A percentile compares a stretch with the other conserved stretches of the same genome.
Evolutionary conservation across 2,113 vertebrate species (phyloP).

Genomic region (Labeo catla): DNA sequence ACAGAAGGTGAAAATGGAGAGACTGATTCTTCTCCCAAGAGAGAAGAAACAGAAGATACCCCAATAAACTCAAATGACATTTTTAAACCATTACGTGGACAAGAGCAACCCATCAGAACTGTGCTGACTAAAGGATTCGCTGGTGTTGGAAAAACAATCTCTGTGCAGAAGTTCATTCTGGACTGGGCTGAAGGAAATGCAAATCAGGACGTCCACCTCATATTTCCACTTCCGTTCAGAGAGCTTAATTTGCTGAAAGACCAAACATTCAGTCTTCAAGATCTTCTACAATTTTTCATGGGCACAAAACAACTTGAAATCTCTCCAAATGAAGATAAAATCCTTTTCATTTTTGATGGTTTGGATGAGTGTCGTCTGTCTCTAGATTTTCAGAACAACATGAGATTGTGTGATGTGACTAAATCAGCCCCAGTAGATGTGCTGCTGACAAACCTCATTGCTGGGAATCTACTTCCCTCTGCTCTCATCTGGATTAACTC

Average conservation of each 20-base stretch:
- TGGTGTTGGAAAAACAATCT: too few relatives aligned
- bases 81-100: background rate
- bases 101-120: background rate
- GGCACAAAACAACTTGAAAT: background rate
- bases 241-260: background rate
- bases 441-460: background rate
- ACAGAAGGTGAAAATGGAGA: too few relatives aligned
- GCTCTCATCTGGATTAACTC: too few relatives aligned
- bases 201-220: too few relatives aligned
- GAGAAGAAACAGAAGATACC: background rate
- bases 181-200: too few relatives aligned
- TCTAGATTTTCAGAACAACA: background rate
- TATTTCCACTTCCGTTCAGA: too few relatives aligned
- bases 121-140: too few relatives aligned
- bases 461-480: too few relatives aligned
- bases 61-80: slow-evolving; percentile 8
- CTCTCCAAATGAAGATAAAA: background rate
- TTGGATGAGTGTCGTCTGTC: background rate
- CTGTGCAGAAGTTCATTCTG: too few relatives aligned
- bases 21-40: background rate
- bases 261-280: background rate
- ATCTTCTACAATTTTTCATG: background rate
- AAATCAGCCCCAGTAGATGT: background rate
- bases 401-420: background rate
- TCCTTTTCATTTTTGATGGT: slow-evolving; percentile 10